Evolutionary conservation across 2,888 invertebrate genomes (phyloP).

Genomic region (Drosophila flavopinicola): DNA sequence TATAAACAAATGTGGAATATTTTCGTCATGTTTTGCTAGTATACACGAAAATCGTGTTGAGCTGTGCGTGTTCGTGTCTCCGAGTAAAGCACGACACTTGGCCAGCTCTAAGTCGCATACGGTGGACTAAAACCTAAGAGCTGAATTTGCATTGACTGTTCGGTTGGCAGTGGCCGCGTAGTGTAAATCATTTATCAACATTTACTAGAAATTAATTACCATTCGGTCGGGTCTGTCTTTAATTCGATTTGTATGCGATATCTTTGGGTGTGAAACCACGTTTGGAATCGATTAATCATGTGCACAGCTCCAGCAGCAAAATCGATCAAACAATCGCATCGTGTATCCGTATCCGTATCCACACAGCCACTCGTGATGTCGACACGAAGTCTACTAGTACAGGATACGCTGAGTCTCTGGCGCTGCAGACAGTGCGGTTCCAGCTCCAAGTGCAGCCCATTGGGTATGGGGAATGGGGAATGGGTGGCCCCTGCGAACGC

Average conservation of each 20-base stretch:
- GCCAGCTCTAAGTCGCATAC: constrained; percentile 2
- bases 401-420: constrained; percentile 61
- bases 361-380: constrained; percentile 33
- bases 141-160: constrained; percentile 59
- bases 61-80: constrained; percentile 5
- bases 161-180: constrained; percentile 23
- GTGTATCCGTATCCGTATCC: too few relatives aligned
- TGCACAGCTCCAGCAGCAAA: constrained; percentile 31
- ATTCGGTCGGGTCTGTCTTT: constrained; percentile 57
- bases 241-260: constrained; percentile 76
- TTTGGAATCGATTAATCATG: constrained; percentile 71
- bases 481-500: constrained; percentile 25
- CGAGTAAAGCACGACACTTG: neutral
- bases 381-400: constrained; percentile 66
- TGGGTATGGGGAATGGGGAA: too few relatives aligned
- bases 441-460: constrained; percentile 36
- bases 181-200: constrained; percentile 70
- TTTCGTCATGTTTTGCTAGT: too few relatives aligned
- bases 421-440: constrained; percentile 64
- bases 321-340: constrained; percentile 66
- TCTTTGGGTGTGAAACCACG: constrained; percentile 72
- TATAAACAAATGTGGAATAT: too few relatives aligned
- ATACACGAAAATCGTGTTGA: neutral
- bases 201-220: constrained; percentile 69
- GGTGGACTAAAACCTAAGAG: constrained; percentile 7